These are phyloP conservation scores for Orthonychiurus folsomi DNA, from an alignment of 2,888 invertebrate genomes.

Conservation along the genomic window DNA sequence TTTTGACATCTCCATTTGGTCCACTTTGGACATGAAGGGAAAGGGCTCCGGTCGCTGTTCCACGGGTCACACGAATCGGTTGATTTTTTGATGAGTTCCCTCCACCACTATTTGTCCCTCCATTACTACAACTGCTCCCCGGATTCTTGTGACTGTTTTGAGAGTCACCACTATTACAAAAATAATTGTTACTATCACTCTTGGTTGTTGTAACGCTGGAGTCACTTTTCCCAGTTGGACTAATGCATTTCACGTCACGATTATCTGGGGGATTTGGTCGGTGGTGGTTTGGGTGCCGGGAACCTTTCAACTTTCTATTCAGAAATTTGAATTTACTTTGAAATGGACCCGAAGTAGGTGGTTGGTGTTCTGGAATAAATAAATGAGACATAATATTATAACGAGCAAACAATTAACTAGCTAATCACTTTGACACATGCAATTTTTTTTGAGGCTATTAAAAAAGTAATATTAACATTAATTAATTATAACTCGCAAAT, in stretches of 20 bases:
- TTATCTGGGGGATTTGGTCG: background rate
- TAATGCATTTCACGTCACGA: conserved; percentile 4
- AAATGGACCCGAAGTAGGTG: background rate
- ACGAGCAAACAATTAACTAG: too few species aligned
- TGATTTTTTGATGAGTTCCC: background rate
- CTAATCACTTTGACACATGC: too few species aligned
- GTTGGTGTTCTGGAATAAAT: too few species aligned
- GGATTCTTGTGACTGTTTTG: background rate
- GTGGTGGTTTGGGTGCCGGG: background rate
- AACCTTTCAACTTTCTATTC: background rate
- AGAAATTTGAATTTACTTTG: conserved; percentile 7
- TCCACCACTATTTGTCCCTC: background rate
- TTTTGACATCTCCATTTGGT: conserved; percentile 32
- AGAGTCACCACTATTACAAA: background rate
- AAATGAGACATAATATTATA: too few species aligned
- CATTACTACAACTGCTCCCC: background rate
- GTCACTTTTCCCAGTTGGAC: conserved; percentile 13
- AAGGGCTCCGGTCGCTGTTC: conserved; percentile 9
- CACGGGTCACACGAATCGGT: background rate
- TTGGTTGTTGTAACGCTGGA: background rate
- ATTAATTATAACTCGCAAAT: too few species aligned
- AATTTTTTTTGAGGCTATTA: too few species aligned
- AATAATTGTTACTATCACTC: background rate
- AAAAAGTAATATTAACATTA: too few species aligned
- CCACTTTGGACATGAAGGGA: conserved; percentile 9